Evolutionary conservation across 1,140 invertebrate species (phyloP).

Genomic region (Dinoponera quadriceps): DNA sequence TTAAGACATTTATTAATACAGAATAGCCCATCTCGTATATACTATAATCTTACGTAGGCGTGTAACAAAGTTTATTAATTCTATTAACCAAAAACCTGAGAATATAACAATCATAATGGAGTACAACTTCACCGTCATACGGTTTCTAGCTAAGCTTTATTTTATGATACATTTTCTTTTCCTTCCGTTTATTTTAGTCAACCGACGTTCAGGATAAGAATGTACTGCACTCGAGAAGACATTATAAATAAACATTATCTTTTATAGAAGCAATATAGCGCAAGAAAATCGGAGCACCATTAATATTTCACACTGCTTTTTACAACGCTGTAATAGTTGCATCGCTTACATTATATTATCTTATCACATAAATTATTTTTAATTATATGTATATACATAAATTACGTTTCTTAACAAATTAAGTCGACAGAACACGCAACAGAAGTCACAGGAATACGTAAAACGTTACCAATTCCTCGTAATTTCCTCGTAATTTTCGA

Average conservation of each 20-base stretch:
- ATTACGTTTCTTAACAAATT: conserved; percentile 35
- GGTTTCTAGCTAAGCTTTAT: neutral
- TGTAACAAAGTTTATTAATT: conserved; percentile 47
- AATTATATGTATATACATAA: conserved; percentile 27
- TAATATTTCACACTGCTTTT: conserved; percentile 41
- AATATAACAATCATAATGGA: conserved; percentile 45
- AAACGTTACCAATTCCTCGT: neutral
- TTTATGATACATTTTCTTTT: conserved; percentile 26
- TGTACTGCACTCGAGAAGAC: neutral
- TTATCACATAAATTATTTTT: conserved; percentile 22
- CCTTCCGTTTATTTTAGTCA: neutral
- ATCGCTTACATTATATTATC: conserved; percentile 5
- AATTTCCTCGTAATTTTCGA: neutral
- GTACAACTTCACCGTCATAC: conserved; percentile 8
- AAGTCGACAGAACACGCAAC: conserved; percentile 14
- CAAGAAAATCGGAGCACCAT: conserved; percentile 42
- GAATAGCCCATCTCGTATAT: conserved; percentile 31
- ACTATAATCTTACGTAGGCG: conserved; percentile 34
- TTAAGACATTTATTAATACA: conserved; percentile 56
- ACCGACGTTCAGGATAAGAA: neutral
- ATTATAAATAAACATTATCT: conserved; percentile 29
- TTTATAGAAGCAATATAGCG: conserved; percentile 1
- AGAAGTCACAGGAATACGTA: conserved; percentile 27
- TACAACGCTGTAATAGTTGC: conserved; percentile 22
- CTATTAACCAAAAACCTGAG: conserved; percentile 28